Evolutionary conservation across 2,113 vertebrate species (phyloP).

Genomic region (Peucedramus taeniatus): DNA sequence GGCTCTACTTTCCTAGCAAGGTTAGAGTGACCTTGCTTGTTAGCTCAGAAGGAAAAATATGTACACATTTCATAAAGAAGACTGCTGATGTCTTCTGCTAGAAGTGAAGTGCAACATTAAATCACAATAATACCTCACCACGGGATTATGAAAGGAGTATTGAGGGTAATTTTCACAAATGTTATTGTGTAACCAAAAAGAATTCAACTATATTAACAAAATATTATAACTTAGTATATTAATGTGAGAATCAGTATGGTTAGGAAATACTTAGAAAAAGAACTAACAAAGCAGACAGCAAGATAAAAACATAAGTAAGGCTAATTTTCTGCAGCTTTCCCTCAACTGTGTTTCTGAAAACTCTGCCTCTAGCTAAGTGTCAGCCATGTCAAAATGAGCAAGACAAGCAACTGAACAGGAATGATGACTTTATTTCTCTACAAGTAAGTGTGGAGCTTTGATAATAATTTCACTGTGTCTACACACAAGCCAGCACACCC

Average conservation of each 20-base stretch:
- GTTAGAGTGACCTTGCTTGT: not conserved
- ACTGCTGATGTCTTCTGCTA: not conserved
- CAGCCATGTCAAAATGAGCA: not conserved
- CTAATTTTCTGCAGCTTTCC: not conserved
- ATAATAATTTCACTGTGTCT: not conserved
- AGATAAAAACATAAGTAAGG: not conserved
- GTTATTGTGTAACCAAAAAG: not conserved
- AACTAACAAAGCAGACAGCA: not conserved
- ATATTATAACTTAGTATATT: not conserved
- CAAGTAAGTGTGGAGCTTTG: not conserved
- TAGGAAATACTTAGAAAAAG: not conserved
- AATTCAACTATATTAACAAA: not conserved
- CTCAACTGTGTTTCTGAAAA: not conserved
- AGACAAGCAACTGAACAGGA: not conserved
- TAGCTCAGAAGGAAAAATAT: not conserved
- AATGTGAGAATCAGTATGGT: not conserved
- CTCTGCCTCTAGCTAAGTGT: not conserved
- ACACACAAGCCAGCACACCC: not conserved
- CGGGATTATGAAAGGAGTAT: not conserved
- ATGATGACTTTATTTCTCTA: not conserved
- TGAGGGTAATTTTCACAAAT: not conserved
- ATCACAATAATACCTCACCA: not conserved
- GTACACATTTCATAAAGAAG: not conserved
- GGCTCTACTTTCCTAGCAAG: not conserved
- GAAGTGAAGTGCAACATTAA: not conserved